Evolutionary conservation across 2,888 invertebrate genomes (phyloP), one percentile per base, ranked within the genome.

Genomic region (Himalopsyche anomala): DNA sequence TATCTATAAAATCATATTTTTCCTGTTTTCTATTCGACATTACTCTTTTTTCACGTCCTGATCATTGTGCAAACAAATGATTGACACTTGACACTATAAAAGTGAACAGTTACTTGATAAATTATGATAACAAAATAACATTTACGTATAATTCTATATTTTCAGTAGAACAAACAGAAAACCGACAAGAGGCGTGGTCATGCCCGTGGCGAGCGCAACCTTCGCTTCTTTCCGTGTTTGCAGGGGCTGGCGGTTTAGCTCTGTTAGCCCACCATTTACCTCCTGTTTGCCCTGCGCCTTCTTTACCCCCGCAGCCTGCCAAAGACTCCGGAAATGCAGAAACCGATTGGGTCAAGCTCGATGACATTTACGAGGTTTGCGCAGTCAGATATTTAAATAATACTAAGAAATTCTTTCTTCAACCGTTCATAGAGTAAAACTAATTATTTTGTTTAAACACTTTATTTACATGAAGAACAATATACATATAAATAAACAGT

Each of bases 261-360:
- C 93, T 98, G 87, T 93, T 99, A 87, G 98, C 98, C 0, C 96
- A 97, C 90, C 96, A 98, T 89, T 93, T 99, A 90, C 98, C 98
- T 0, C 95, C 98, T 0, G 96, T 98, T 28, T 97, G 97, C 92
- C 97, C 98, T 6, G 97, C 98, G 89, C 94, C 95, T n/a, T 91
- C 93, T 12, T 91, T 94, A 19, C 93, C 94, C n/a, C 92, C 94
- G n/a, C 93, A 95, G 89, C 93, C 95, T 89, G 81, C 80, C 15
- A 93, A 93, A 51, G 84, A 83, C 82, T 84, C 86, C 45, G 86
- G 84, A 69, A 91, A 92, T 87, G 91, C 94, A 89, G 91, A 91
- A 79, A 89, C 91, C 0, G 95, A 95, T 89, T 95, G 95, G 95
- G 95, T 96, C 87, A 95, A 95, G 89, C 93, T 95, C n/a, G 93